Evolutionary conservation across 2,113 vertebrate genomes (phyloP), one percentile per base, ranked within the genome.

Genomic region (Megatriorchis doriae): DNA sequence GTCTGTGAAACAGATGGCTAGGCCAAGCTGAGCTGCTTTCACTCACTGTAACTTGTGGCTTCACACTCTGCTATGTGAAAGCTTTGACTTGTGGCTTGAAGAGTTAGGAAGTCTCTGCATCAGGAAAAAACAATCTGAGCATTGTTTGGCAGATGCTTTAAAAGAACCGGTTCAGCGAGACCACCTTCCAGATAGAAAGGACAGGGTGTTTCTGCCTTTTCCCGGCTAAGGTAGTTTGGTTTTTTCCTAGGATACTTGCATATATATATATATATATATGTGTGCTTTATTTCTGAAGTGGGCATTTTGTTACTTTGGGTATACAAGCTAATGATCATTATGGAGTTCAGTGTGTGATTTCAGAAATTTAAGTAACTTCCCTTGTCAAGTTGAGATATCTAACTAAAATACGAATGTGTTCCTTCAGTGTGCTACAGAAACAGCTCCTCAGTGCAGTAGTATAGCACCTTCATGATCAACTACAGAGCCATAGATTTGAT

Each of bases 331-430:
- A 23, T 10, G 40, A 1, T 36, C 1, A 1, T 65, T 21, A 56
- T 3, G 2, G 42, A 53, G 48, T 2, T 53, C 22, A 11, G 13
- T 2, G 20, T 53, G 36, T 40, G 53, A n/a, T 81, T 80, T 68
- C 82, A 74, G 71, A 67, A 61, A 21, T 7, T 11, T 48, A n/a
- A 72, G 20, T 50, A 11, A 6, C 34, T 50, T 74, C 22, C 17
- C 25, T 14, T 34, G 55, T 5, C 34, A 45, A 10, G 21, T 9
- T 23, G 32, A 67, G 50, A 17, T 58, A 7, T 23, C 16, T 66
- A 45, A 47, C 13, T 0, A 3, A 68, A 62, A 66, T 36, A 68
- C 0, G 0, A 21, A 26, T 16, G 12, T 1, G 0, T 75, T 75
- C 22, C 29, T 27, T 38, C 0, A 1, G 16, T 52, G 31, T 32